Conservation (phyloP, 2,888 invertebrate genomes). For the Coronaproctus castanopsis region DNA sequence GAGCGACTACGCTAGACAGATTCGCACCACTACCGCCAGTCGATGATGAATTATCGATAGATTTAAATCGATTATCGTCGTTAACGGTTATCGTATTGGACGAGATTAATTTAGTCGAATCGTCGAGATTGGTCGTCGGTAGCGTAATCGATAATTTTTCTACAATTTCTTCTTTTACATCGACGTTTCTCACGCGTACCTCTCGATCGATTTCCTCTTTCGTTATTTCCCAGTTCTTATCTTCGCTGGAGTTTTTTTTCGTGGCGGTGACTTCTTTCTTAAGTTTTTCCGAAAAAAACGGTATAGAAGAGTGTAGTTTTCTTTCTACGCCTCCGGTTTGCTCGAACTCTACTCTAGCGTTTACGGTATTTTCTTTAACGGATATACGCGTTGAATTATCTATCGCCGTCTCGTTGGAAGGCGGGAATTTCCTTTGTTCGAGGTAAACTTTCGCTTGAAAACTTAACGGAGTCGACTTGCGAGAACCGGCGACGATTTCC, state of each 20-base stretch:
- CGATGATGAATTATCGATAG: not conserved
- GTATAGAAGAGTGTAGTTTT: not conserved
- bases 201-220: not conserved
- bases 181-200: not conserved
- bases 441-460: conserved; percentile 9
- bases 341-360: too few relatives aligned
- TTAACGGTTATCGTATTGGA: too few relatives aligned
- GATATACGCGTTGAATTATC: too few relatives aligned
- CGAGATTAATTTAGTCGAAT: too few relatives aligned
- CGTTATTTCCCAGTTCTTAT: not conserved
- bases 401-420: too few relatives aligned
- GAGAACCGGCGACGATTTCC: not conserved
- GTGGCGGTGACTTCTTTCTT: not conserved
- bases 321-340: not conserved
- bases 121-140: too few relatives aligned
- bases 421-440: conserved; percentile 1
- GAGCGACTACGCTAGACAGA: not conserved
- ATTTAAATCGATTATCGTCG: too few relatives aligned
- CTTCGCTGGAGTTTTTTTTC: not conserved
- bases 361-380: too few relatives aligned
- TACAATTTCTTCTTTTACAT: not conserved
- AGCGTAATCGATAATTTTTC: not conserved
- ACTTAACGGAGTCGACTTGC: conserved; percentile 3
- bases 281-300: not conserved
- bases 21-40: not conserved